Percentiles rank a stretch among this genome's conserved stretches.
Evolutionary conservation across 2,888 invertebrate species (phyloP).

Genomic region (Gandaritis pyraliata): DNA sequence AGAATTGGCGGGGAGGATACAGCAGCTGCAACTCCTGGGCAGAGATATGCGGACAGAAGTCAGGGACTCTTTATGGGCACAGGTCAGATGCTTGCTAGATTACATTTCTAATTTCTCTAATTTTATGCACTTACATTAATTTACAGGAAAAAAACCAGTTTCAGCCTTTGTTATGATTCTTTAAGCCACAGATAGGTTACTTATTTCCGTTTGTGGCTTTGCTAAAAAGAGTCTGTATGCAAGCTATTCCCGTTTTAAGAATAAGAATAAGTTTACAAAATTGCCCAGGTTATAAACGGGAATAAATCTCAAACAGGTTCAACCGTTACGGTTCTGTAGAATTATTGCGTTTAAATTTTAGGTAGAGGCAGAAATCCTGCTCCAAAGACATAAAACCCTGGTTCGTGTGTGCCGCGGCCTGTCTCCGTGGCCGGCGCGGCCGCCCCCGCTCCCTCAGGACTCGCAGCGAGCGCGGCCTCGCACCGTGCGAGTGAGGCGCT

Average conservation of each 20-base stretch:
- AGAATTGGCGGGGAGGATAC: slow-evolving; percentile 92
- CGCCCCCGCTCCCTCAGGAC: slow-evolving; percentile 45
- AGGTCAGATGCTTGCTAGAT: slow-evolving; percentile 76
- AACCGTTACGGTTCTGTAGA: background rate
- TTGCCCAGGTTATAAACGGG: too few species aligned
- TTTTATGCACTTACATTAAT: too few species aligned
- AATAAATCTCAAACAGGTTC: too few species aligned
- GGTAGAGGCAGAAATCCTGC: slow-evolving; percentile 93
- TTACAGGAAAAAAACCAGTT: too few species aligned
- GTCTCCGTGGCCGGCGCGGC: slow-evolving; percentile 63
- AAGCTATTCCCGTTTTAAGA: too few species aligned
- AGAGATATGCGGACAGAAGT: slow-evolving; percentile 92
- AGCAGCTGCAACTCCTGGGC: slow-evolving; percentile 92
- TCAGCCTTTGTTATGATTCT: too few species aligned
- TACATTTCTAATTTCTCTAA: background rate
- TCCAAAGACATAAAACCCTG: slow-evolving; percentile 93
- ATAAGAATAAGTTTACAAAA: too few species aligned
- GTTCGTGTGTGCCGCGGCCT: slow-evolving; percentile 86
- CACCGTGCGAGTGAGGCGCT: slow-evolving; percentile 87
- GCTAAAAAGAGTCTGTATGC: too few species aligned
- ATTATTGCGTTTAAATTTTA: slow-evolving; percentile 59
- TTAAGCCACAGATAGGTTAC: too few species aligned
- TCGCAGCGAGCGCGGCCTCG: slow-evolving; percentile 78
- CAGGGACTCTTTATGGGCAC: slow-evolving; percentile 89
- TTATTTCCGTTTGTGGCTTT: too few species aligned